Evolutionary conservation across 2,113 vertebrate species (phyloP), one percentile per base, ranked within the genome.

Genomic region (Garra rufa): DNA sequence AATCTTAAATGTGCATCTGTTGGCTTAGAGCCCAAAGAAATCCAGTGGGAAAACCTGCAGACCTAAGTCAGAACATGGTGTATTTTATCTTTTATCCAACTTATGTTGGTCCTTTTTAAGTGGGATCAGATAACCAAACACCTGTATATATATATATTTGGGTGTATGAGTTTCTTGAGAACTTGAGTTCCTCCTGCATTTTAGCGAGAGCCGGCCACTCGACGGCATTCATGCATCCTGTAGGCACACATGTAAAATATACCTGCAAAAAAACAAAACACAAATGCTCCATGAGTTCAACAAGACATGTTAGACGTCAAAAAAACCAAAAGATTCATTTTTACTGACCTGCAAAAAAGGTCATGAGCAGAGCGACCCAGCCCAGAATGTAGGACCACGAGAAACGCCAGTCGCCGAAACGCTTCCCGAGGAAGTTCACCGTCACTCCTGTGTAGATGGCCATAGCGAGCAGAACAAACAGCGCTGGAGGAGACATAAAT

Each of bases 181-280:
- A 52, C 17, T 0, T 34, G 34, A 34, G 34, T 34, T 76, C 87
- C 76, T 80, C 75, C 61, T 50, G 70, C 19, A 9, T 4, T 82
- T 95, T 93, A 97, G 90, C 94, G 95, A 41, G 95, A 88, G 48
- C 94, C 92, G 11, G 96, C 92, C 76, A 95, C 89, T 91, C 95
- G 93, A 83, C 94, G 94, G 87, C 96, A 95, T 90, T 97, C 95
- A 2, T 96, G 95, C 95, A 96, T 96, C 87, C 95, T 95, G 90
- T 96, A 97, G 86, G 96, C 96, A 71, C 96, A 97, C 95, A 97
- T 95, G 95, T 97, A 97, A 92, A 97, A 97, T 86, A 96, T 96
- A 67, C 97, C 96, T 96, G 92, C 80, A 88, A 88, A 67, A n/a
- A n/a, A 91, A 73, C 30, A 52, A 19, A 6, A 86, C 2, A 76